phyloP scores from a whole-genome alignment of 1,140 invertebrate species.

The Leptinotarsa texana region DNA sequence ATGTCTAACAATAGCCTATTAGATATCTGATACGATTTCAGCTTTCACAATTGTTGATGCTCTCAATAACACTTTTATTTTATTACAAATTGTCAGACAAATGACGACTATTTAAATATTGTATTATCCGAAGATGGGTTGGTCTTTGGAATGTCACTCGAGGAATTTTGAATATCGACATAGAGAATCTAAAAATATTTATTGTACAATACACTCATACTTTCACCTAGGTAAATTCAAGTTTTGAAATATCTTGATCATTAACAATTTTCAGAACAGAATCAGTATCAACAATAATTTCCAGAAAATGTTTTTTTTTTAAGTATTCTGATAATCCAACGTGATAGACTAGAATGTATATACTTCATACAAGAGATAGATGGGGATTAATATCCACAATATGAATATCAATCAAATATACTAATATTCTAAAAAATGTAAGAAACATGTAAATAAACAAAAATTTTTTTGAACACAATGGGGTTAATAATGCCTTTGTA shows the following conservation, averaged over 20 bases:
- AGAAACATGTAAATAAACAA: too few relatives aligned
- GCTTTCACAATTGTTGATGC: conserved; percentile 39
- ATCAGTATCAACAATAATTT: not conserved
- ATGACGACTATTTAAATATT: conserved; percentile 22
- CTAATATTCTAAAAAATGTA: too few relatives aligned
- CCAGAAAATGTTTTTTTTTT: not conserved
- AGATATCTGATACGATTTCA: conserved; percentile 37
- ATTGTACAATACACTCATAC: not conserved
- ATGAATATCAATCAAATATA: too few relatives aligned
- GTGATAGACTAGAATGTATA: too few relatives aligned
- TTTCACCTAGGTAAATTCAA: not conserved
- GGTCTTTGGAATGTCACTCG: conserved; percentile 25
- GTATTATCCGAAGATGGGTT: conserved; percentile 19
- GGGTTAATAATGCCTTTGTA: too few relatives aligned
- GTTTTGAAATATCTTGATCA: too few relatives aligned
- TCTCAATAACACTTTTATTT: conserved; percentile 34
- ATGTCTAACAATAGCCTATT: conserved; percentile 55
- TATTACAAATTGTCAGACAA: conserved; percentile 28
- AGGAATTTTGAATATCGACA: conserved; percentile 13
- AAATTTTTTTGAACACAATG: too few relatives aligned
- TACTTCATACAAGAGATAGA: too few relatives aligned
- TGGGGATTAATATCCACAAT: too few relatives aligned
- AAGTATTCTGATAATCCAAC: too few relatives aligned
- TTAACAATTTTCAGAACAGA: not conserved
- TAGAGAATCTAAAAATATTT: not conserved